Conservation (phyloP, 2,888 invertebrate species). For the Acronicta aceris region DNA sequence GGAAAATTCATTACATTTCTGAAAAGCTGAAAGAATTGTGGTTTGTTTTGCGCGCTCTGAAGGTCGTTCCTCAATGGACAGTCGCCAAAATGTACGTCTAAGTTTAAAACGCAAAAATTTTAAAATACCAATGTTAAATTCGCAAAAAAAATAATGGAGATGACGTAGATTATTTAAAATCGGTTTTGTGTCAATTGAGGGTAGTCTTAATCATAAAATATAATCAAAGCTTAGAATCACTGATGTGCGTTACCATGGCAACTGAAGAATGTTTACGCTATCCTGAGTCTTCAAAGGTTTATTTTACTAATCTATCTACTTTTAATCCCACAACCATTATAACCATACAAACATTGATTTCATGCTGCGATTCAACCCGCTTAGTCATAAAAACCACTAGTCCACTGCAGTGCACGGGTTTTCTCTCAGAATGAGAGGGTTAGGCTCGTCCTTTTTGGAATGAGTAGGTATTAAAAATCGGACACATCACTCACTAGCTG, state of each 20-base stretch:
- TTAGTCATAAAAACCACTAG: too few relatives aligned
- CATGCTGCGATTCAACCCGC: too few relatives aligned
- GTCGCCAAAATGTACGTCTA: constrained; percentile 23
- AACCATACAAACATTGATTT: too few relatives aligned
- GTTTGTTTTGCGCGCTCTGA: constrained; percentile 24
- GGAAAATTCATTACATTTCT: not conserved
- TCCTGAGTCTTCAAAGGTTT: too few relatives aligned
- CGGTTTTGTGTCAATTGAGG: not conserved
- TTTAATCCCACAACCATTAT: too few relatives aligned
- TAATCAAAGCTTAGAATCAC: not conserved
- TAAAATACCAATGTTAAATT: constrained; percentile 18
- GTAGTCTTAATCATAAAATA: constrained; percentile 2
- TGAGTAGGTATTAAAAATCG: too few relatives aligned
- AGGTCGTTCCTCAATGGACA: constrained; percentile 27
- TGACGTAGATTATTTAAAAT: not conserved
- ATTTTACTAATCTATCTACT: too few relatives aligned
- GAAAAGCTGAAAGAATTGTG: constrained; percentile 7
- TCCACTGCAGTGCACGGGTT: too few relatives aligned
- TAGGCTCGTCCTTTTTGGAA: too few relatives aligned
- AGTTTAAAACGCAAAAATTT: constrained; percentile 8
- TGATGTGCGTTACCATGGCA: not conserved
- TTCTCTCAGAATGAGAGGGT: too few relatives aligned
- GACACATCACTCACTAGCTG: too few relatives aligned
- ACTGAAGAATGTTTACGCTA: too few relatives aligned
- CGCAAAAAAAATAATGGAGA: not conserved